A percentile compares a stretch with the other conserved stretches of the same genome.
phyloP scores from a whole-genome alignment of 2,888 invertebrate species.

The Macrosoma leucophasiata region DNA sequence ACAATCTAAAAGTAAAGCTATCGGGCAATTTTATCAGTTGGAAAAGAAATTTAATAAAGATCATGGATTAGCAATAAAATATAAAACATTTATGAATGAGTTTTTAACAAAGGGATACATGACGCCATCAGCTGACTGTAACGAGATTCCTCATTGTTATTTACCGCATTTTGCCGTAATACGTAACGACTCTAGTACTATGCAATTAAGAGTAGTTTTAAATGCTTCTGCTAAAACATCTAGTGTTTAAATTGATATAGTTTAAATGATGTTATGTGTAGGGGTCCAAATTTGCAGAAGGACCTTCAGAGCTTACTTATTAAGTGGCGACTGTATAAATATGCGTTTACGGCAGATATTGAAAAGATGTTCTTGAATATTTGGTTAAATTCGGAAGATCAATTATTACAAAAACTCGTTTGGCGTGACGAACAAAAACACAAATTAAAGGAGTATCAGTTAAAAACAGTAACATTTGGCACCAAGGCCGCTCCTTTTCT shows the following conservation, averaged over 20 bases:
- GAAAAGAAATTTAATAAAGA: constrained; percentile 14
- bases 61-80: constrained; percentile 10
- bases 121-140: constrained; percentile 9
- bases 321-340: constrained; percentile 14
- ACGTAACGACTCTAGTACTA: constrained; percentile 17
- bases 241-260: constrained; percentile 3
- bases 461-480: constrained; percentile 15
- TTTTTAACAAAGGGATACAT: constrained; percentile 14
- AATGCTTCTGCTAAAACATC: constrained; percentile 19
- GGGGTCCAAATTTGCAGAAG: constrained; percentile 14
- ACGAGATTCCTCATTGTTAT: constrained; percentile 4
- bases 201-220: constrained; percentile 20
- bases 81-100: constrained; percentile 14
- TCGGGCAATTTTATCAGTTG: constrained; percentile 19
- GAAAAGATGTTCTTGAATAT: constrained; percentile 11
- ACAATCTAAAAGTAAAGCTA: constrained; percentile 12
- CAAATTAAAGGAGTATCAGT: constrained; percentile 14
- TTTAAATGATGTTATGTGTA: constrained; percentile 13
- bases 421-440: constrained; percentile 11
- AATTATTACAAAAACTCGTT: constrained; percentile 16
- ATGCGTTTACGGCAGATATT: constrained; percentile 14
- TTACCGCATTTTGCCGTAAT: constrained; percentile 19
- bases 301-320: constrained; percentile 16
- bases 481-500: constrained; percentile 8
- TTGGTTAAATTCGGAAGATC: not conserved